Base-by-base conservation (phyloP, 1,140 invertebrate species). In the Apis florea region DNA sequence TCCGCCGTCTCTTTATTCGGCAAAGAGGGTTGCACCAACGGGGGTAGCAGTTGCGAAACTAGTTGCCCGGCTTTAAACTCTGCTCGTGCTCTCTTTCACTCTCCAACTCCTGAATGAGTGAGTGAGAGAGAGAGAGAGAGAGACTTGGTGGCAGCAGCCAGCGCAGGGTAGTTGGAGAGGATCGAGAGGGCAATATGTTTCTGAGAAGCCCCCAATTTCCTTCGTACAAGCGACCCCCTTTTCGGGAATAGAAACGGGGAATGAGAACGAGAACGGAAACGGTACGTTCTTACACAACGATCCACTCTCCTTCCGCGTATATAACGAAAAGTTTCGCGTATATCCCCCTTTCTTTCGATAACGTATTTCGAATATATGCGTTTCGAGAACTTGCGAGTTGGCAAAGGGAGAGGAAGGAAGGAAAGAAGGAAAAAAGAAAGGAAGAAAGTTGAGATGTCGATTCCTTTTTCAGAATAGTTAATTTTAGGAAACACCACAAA, bases 161-260 rank as follows among this genome's bases (percentile, higher is more conserved):
- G n/a, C 49, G 64, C 72, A 53, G 51, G 74, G 63, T 71, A 69
- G 78, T 81, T 83, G 74, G 70, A 85, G 74, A 89, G 88, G 83
- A 86, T 88, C 58, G 84, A 89, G 86, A 89, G 86, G 82, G 84
- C 83, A 89, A 89, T 89, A 89, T 86, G 88, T 89, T 89, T 68
- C 76, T 61, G 84, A 84, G 88, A 86, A 89, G 82, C 88, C 88
- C 86, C 88, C 89, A 88, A 89, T 89, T 89, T 89, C 83, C 89
- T 88, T 69, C 71, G 74, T 72, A 82, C 81, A 84, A 88, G 84
- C 78, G 82, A 84, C 83, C 81, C 63, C 68, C 83, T 78, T 76
- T 77, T 78, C 70, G 82, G 69, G 2, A 69, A 73, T 24, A 17
- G 59, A n/a, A 72, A 73, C 70, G 51, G 2, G 54, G 54, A 53